Evolutionary conservation across 23 tunicate genomes (phyloP), one percentile per base, ranked within the genome.

Genomic region (Trididemnum clinides): DNA sequence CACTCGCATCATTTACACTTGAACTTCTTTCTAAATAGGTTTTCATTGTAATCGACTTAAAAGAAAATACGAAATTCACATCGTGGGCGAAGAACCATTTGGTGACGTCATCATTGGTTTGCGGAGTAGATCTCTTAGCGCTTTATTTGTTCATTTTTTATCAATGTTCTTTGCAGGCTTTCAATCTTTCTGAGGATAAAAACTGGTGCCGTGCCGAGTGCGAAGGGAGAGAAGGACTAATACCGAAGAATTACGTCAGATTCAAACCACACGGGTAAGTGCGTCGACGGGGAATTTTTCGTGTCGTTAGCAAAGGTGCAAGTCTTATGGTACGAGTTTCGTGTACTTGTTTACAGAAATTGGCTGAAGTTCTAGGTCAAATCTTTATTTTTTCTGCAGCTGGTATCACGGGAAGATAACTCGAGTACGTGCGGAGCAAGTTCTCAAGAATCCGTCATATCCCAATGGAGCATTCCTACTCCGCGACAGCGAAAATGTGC

Each of bases 201-300:
- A 96, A 96, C 70, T 96, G 99, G 99, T 96, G 96, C 70, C 77
- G 84, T 39, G 99, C 99, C 20, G 99, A 96, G 50, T 33, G 50
- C 31, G 90, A 91, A 15, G 97, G 97, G 49, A 44, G 75, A 49
- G 28, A 25, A 34, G 99, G 99, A 30, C 82, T 90, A 31, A 77
- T 96, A 27, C 99, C 99, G 0, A 96, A 92, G 37, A 96, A 96
- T 70, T 91, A 91, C 84, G 95, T 96, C 39, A 85, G 84, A 28
- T 44, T 96, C 12, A 80, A 81, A 23, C 82, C 85, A 22, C 84
- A 94, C 34, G 76, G 86, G 99, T 96, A 80, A 84, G 90, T 88
- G 15, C n/a, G n/a, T n/a, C n/a, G n/a, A n/a, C n/a, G 12, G 18
- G 57, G 12, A n/a, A n/a, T n/a, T n/a, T n/a, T n/a, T n/a, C n/a